Base-by-base conservation (phyloP, 64 coral and sea anemone genomes). In the Stichodactyla mertensii region DNA sequence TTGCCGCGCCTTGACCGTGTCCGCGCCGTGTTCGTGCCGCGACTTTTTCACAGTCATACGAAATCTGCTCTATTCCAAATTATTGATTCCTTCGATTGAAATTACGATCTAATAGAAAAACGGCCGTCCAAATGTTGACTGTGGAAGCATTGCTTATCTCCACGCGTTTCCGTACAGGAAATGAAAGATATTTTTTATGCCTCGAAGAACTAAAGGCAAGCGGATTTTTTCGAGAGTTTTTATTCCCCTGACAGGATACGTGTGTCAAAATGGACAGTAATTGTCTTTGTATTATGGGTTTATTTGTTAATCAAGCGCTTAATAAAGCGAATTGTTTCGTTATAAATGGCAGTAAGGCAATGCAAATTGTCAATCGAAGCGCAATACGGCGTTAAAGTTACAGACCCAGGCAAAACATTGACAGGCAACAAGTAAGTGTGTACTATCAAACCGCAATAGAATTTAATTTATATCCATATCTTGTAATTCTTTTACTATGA, bases 41-140 rank as follows among this genome's bases (percentile, higher is more conserved):
- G n/a, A n/a, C n/a, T n/a, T n/a, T n/a, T n/a, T n/a, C n/a, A n/a
- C n/a, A n/a, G n/a, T n/a, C n/a, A n/a, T n/a, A n/a, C n/a, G n/a
- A n/a, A n/a, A n/a, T n/a, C n/a, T n/a, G n/a, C n/a, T n/a, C n/a
- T 66, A 22, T 66, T n/a, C 62, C 19, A 66, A 66, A 22, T 4
- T 23, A n/a, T 66, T 66, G 23, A 66, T n/a, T 66, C 12, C 23
- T 66, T 7, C 62, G 22, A 22, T 66, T n/a, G 22, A 22, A 66
- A 66, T 66, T 66, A 66, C 62, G 62, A 66, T 66, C 62, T 66
- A 22, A 66, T 66, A n/a, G 62, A n/a, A 66, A n/a, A 66, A 66
- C 4, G 9, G 3, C 62, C 19, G 22, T 18, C 18, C 19, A 20
- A 66, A 66, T 66, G 62, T 66, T 66, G 62, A 66, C 62, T 66